Base-by-base conservation (phyloP, 1,140 invertebrate genomes). In the Conus ventricosus region DNA sequence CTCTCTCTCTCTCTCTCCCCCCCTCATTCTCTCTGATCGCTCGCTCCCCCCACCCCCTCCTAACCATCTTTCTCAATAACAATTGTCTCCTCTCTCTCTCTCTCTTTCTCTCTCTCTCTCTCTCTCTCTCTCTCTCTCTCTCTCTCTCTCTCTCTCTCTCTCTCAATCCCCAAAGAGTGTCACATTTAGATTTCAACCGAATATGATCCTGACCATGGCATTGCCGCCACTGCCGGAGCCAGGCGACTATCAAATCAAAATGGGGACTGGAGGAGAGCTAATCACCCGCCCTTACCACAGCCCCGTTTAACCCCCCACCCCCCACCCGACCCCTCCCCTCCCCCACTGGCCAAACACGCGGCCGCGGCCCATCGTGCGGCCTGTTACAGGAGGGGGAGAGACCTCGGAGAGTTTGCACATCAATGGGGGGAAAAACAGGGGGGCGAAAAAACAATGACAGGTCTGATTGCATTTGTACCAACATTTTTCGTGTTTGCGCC, bases 401-500 rank as follows among this genome's bases (percentile, higher is more conserved):
- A 39, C 67, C 67, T 75, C 67, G 5, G 4, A 25, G 7, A 11
- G 67, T 0, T 75, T 75, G 7, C 67, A 75, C 67, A 75, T 75
- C 67, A 75, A 2, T 13, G 25, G 27, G 25, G 39, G 39, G 1
- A 83, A 55, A 55, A 54, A 53, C 81, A 39, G 39, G 39, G 39
- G 39, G 39, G 39, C 39, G 39, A 39, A 83, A 57, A 54, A 83
- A 57, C 81, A 83, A 83, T 83, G 54, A 83, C 53, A 83, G 76
- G 5, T 83, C 81, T 83, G 51, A 83, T 83, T 57, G 81, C 81
- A 83, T 83, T 83, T 55, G 53, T 83, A 57, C 17, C 6, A 54
- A 83, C 81, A 83, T 83, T 83, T 83, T 25, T 83, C 53, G 11
- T 83, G 51, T 83, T 55, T 60, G 81, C 81, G 81, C 81, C 53